Evolutionary conservation across 2,888 invertebrate genomes (phyloP).

Genomic region (Petrophora chlorosata): DNA sequence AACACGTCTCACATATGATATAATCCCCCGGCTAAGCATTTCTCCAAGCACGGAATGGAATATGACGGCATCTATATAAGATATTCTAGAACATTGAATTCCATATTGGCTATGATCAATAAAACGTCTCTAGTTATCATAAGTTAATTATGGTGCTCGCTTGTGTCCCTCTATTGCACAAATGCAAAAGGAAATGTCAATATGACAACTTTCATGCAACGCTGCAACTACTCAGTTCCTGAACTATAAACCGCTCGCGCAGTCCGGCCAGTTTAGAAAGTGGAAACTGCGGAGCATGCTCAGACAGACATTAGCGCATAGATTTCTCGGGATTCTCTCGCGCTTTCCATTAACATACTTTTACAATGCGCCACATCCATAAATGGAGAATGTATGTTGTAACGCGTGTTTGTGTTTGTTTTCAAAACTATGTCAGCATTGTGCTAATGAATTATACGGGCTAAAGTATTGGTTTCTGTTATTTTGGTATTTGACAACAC

Average conservation of each 20-base stretch:
- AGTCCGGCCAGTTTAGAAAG: constrained; percentile 79
- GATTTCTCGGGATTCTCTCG: constrained; percentile 82
- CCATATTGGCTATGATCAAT: no score
- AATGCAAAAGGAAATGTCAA: constrained; percentile 67
- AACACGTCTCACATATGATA: no score
- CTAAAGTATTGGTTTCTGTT: constrained; percentile 2
- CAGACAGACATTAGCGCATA: constrained; percentile 67
- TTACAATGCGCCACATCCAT: constrained; percentile 48
- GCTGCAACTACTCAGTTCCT: constrained; percentile 65
- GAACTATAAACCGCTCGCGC: constrained; percentile 69
- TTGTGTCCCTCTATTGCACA: no score
- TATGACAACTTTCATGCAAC: constrained; percentile 71
- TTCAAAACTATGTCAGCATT: constrained; percentile 20
- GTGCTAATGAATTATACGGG: constrained; percentile 9
- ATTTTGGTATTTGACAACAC: constrained; percentile 3
- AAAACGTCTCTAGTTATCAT: no score
- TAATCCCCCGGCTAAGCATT: no score
- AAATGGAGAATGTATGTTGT: constrained; percentile 27
- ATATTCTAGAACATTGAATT: no score
- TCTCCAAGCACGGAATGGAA: no score
- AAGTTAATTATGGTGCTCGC: no score
- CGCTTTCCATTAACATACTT: constrained; percentile 82
- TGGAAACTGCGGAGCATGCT: constrained; percentile 69
- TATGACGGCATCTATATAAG: no score
- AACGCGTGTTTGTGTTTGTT: constrained; percentile 24